Percentiles rank a stretch among this genome's conserved stretches.
Evolutionary conservation across 2,113 vertebrate species (phyloP).

Genomic region (Sylvilagus bachmani): DNA sequence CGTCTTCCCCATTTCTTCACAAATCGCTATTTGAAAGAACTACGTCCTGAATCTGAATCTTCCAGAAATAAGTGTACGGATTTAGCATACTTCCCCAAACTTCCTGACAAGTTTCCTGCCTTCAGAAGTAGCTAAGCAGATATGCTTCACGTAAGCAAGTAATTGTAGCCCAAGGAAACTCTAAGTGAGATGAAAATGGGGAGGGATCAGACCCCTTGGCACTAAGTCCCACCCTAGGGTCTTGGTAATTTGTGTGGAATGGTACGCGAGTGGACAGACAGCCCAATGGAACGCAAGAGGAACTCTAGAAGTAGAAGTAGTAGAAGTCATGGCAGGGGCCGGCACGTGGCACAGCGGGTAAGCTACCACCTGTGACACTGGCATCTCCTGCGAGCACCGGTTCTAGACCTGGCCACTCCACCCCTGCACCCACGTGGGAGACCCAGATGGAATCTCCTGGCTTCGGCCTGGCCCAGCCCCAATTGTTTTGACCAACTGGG

Average conservation of each 20-base stretch:
- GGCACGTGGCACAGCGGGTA: too few relatives aligned
- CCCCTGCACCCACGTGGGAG: too few relatives aligned
- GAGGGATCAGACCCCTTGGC: background rate
- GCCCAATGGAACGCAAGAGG: background rate
- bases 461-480: too few relatives aligned
- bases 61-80: background rate
- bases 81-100: background rate
- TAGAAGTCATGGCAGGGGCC: too few relatives aligned
- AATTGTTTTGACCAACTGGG: too few relatives aligned
- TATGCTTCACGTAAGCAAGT: background rate
- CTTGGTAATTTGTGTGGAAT: background rate
- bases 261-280: background rate
- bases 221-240: background rate
- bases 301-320: background rate
- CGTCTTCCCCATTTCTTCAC: background rate
- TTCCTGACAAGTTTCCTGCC: background rate
- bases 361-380: too few relatives aligned
- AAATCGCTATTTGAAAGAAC: background rate
- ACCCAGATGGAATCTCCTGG: too few relatives aligned
- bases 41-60: background rate
- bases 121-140: conserved; percentile 15
- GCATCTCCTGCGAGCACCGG: too few relatives aligned
- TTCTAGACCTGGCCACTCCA: too few relatives aligned
- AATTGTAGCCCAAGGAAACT: background rate
- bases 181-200: background rate